Evolutionary conservation across 2,888 invertebrate species (phyloP), one percentile per base, ranked within the genome.

Genomic region (Drosophila putrida): DNA sequence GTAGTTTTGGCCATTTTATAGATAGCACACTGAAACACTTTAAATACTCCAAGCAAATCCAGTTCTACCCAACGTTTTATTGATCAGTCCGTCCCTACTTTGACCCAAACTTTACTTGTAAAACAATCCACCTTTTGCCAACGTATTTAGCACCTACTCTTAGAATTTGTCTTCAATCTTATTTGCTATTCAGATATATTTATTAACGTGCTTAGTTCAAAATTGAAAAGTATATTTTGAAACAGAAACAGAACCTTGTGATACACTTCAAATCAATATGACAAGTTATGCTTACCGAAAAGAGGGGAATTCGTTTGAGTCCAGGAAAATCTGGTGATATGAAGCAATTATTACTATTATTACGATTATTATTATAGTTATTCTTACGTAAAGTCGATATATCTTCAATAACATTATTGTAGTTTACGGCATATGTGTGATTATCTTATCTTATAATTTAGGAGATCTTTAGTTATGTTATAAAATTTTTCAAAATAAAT

Each of bases 311-410:
- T 80, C 62, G 67, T 63, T 71, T 65, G 68, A 73, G 61, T 69
- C 78, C 60, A 68, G 67, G 61, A 64, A 55, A 70, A 66, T 67
- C 80, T 75, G 83, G 84, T 88, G 87, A 85, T 88, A 88, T 71
- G 54, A 83, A 83, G 84, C 87, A 85, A 88, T 88, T 84, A 85
- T 86, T 82, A 83, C 72, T 75, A 83, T 74, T 77, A 65, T 71
- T 75, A 81, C 43, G 33, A 61, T 44, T 36, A 64, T 55, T 47
- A 55, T 50, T 46, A 63, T 47, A 53, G 28, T 31, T 59, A 71
- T 54, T 71, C 28, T 47, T 73, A 69, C 58, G 38, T 9, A 6
- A 36, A 66, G 53, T 68, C 50, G 53, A 54, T 75, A 41, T 57
- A 63, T 54, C 68, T 77, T 64, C 53, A 67, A 67, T 64, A 64